phyloP scores from a whole-genome alignment of 92 coral and sea anemone species.

The Meandrina meandrites region DNA sequence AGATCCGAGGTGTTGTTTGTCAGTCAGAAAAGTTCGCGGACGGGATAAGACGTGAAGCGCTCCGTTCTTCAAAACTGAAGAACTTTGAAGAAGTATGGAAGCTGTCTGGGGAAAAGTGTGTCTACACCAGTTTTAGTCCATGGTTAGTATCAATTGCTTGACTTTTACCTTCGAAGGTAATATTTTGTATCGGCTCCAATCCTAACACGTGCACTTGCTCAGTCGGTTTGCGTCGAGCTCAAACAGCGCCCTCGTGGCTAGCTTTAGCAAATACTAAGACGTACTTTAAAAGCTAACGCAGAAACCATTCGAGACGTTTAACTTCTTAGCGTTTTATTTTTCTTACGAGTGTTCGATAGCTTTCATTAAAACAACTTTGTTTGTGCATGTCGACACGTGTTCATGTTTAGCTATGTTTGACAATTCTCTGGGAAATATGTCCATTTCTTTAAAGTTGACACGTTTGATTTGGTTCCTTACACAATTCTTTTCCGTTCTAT shows the following conservation, averaged over 20 bases:
- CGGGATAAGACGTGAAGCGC: neutral
- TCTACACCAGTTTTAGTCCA: neutral
- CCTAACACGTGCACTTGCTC: neutral
- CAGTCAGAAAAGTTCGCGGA: neutral
- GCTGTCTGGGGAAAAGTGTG: neutral
- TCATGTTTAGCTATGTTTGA: too few species aligned
- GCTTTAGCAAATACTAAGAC: neutral
- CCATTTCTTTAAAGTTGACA: neutral
- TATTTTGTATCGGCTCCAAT: neutral
- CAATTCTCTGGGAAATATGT: neutral
- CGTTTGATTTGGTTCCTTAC: neutral
- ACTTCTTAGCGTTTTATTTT: too few species aligned
- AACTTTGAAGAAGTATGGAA: neutral
- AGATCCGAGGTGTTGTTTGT: neutral
- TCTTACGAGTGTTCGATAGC: too few species aligned
- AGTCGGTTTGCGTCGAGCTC: too few species aligned
- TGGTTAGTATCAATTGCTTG: neutral
- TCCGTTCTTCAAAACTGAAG: neutral
- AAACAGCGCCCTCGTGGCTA: too few species aligned
- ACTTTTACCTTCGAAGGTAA: neutral
- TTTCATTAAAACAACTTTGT: too few species aligned
- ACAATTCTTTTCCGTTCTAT: too few species aligned
- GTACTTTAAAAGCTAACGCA: neutral
- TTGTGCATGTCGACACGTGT: too few species aligned
- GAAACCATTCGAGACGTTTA: too few species aligned